Evolutionary conservation across 2,113 vertebrate genomes (phyloP).

Genomic region (Himantopus leucocephalus): DNA sequence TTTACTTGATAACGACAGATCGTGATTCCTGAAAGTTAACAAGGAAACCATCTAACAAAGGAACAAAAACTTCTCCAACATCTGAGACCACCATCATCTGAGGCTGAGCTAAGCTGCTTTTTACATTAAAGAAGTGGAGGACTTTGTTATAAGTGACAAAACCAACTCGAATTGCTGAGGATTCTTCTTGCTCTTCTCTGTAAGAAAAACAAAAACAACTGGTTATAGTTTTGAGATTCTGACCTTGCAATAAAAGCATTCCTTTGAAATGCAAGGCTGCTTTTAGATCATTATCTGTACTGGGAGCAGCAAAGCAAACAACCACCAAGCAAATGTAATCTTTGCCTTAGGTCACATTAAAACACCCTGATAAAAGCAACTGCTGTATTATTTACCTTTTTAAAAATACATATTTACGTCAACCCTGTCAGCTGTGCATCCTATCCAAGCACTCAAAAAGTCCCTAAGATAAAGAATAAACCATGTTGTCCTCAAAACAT

Average conservation of each 20-base stretch:
- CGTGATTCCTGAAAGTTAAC: slow-evolving; percentile 90
- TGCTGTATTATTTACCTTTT: not conserved
- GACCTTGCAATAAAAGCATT: not conserved
- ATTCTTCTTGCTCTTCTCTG: slow-evolving; percentile 86
- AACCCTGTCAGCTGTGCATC: not conserved
- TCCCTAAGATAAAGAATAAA: not conserved
- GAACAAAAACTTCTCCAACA: slow-evolving; percentile 91
- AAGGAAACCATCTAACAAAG: slow-evolving; percentile 91
- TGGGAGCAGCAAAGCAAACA: not conserved
- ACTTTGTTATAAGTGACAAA: slow-evolving; percentile 96
- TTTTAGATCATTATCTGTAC: not conserved
- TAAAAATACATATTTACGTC: not conserved
- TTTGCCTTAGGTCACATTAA: not conserved
- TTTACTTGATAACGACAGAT: slow-evolving; percentile 89
- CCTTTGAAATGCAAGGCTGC: not conserved
- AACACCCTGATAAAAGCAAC: not conserved
- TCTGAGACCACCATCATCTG: slow-evolving; percentile 99
- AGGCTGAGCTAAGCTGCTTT: slow-evolving; percentile 91
- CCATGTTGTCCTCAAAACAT: not conserved
- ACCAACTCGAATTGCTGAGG: slow-evolving; percentile 85
- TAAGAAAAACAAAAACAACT: not conserved
- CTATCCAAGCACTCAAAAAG: not conserved
- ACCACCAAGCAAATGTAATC: not conserved
- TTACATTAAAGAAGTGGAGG: slow-evolving; percentile 96
- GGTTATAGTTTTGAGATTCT: not conserved